Conservation (phyloP, 2,888 invertebrate species). For the Hecatera dysodea region DNA sequence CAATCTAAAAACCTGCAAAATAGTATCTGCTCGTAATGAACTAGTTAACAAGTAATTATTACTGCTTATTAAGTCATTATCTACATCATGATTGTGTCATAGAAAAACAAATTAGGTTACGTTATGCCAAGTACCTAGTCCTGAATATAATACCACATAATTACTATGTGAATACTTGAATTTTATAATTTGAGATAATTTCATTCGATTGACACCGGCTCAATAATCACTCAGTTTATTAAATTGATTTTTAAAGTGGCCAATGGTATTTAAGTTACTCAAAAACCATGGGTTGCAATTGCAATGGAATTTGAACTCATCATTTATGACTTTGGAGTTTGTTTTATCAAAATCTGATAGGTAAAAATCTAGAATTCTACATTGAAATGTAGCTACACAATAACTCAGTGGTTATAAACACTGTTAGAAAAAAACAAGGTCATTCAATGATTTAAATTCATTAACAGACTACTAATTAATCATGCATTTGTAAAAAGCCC, state of each 20-base stretch:
- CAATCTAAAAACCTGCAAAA: slow-evolving; percentile 46
- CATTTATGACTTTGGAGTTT: no score
- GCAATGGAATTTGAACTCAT: no score
- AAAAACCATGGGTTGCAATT: no score
- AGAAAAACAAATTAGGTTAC: slow-evolving; percentile 20
- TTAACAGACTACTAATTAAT: slow-evolving; percentile 2
- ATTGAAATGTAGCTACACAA: neutral
- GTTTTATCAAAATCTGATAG: no score
- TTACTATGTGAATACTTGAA: neutral
- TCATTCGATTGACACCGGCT: neutral
- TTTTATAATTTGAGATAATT: neutral
- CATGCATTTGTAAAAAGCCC: slow-evolving; percentile 2
- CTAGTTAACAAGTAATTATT: neutral
- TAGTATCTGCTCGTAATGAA: slow-evolving; percentile 14
- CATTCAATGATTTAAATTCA: slow-evolving; percentile 1
- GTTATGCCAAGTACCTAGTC: slow-evolving; percentile 11
- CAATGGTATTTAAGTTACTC: no score
- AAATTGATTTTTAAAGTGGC: no score
- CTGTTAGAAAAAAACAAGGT: slow-evolving; percentile 1
- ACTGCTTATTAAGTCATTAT: slow-evolving; percentile 6
- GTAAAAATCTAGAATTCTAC: no score
- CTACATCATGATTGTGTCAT: slow-evolving; percentile 27
- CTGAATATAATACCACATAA: neutral
- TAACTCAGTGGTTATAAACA: neutral
- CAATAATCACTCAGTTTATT: neutral